phyloP scores from a whole-genome alignment of 2,888 invertebrate species.

The Tetragonisca angustula region DNA sequence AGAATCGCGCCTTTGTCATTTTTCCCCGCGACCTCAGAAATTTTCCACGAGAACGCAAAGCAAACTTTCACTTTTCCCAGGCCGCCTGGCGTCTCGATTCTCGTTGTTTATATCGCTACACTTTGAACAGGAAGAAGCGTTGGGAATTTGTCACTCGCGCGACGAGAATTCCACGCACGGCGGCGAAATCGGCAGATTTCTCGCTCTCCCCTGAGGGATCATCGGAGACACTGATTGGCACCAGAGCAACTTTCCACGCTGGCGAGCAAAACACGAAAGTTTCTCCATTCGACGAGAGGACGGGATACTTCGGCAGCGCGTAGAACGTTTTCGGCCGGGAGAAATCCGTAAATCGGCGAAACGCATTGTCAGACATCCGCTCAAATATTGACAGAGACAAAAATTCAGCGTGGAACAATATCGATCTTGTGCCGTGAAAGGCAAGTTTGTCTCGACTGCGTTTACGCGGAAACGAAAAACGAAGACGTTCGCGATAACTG shows the following conservation, averaged over 20 bases:
- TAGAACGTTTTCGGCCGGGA: slow-evolving; percentile 13
- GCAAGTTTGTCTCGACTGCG: slow-evolving; percentile 24
- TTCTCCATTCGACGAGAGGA: background rate
- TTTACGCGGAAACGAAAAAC: background rate
- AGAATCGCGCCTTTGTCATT: too few relatives aligned
- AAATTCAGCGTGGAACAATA: slow-evolving; percentile 58
- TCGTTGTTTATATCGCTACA: too few relatives aligned
- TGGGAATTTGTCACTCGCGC: too few relatives aligned
- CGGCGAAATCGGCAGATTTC: too few relatives aligned
- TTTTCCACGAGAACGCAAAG: too few relatives aligned
- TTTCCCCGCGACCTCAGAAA: background rate
- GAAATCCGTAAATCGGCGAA: slow-evolving; percentile 36
- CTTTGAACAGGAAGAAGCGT: too few relatives aligned
- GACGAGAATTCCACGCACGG: too few relatives aligned
- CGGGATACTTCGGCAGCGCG: too few relatives aligned
- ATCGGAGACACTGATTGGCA: too few relatives aligned
- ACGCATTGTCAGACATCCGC: slow-evolving; percentile 43
- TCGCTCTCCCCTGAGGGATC: too few relatives aligned
- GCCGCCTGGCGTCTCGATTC: too few relatives aligned
- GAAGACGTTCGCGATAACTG: background rate
- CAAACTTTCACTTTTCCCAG: too few relatives aligned
- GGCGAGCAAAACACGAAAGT: background rate
- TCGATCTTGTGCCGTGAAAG: slow-evolving; percentile 36
- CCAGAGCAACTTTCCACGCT: background rate
- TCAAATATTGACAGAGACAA: slow-evolving; percentile 64